phyloP scores from a whole-genome alignment of 2,888 invertebrate genomes.

The Chaetoderma sp. region DNA sequence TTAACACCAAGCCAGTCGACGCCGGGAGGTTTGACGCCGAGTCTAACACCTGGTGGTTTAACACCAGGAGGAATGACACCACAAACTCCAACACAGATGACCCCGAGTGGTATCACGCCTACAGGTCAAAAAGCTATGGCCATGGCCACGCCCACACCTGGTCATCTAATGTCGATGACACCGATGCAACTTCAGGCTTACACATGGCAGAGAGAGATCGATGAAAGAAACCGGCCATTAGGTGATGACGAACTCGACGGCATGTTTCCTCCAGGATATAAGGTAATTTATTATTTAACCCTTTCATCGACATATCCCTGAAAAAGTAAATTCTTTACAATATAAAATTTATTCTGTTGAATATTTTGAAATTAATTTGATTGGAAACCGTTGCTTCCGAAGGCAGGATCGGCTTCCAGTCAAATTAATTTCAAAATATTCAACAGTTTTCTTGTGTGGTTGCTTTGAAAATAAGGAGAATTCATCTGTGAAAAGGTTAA shows the following conservation, averaged over 20 bases:
- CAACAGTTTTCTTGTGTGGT: too few species aligned
- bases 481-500: too few species aligned
- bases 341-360: too few species aligned
- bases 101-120: slow-evolving; percentile 71
- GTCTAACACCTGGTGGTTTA: slow-evolving; percentile 71
- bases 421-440: too few species aligned
- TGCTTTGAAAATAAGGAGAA: too few species aligned
- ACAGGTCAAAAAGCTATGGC: slow-evolving; percentile 91
- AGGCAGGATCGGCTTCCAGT: too few species aligned
- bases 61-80: slow-evolving; percentile 76
- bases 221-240: slow-evolving; percentile 95
- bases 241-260: slow-evolving; percentile 97
- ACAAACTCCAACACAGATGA: slow-evolving; percentile 67
- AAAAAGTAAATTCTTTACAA: too few species aligned
- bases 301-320: too few species aligned
- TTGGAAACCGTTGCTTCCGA: too few species aligned
- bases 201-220: slow-evolving; percentile 98
- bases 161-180: slow-evolving; percentile 97
- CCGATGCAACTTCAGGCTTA: slow-evolving; percentile 98
- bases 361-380: too few species aligned
- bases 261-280: slow-evolving; percentile 98
- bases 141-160: slow-evolving; percentile 96
- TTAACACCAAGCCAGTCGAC: slow-evolving; percentile 68
- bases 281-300: too few species aligned
- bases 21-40: slow-evolving; percentile 67